Base-by-base conservation (phyloP, 2,797 vertebrate species). In the Anomalospiza imberbis region DNA sequence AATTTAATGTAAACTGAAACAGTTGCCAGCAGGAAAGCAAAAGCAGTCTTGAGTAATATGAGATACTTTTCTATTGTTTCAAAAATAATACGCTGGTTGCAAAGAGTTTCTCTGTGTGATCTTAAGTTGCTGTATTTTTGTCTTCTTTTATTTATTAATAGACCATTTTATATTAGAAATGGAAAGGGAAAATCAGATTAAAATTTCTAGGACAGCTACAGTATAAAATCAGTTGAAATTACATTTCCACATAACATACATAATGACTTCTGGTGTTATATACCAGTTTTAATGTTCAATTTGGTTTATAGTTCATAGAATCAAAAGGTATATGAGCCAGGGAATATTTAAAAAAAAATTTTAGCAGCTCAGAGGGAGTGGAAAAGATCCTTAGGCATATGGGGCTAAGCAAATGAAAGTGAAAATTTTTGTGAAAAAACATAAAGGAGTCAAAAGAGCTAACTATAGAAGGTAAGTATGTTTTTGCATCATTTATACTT, bases 281-380 rank as follows among this genome's bases (percentile, higher is more conserved):
- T 76, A 91, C 53, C 47, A 86, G 53, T 36, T 82, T 83, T 83
- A 91, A 82, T 79, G 54, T 38, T 88, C 67, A 71, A 6, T 88
- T 50, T 76, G 40, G 28, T 96, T 95, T 94, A 87, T 26, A 60
- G 75, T 84, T 95, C 90, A 91, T 93, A 42, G 75, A 92, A 94
- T 91, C 48, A 91, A 85, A 93, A 93, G 47, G 28, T 80, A 85
- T 66, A 19, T 50, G 65, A 68, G 65, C 8, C 58, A 67, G n/a
- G 32, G 40, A 94, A 45, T 67, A 70, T 91, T 89, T 47, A 85
- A 78, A 36, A 77, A 91, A 74, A 89, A 66, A 0, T 20, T 92
- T 60, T 31, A 71, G 29, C 48, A 70, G 34, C 51, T 93, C 62
- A 62, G 74, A 81, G 53, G 51, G 68, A 57, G 66, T 36, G 25